Evolutionary conservation across 2,888 invertebrate genomes (phyloP).

Genomic region (Chloroclysta siterata): DNA sequence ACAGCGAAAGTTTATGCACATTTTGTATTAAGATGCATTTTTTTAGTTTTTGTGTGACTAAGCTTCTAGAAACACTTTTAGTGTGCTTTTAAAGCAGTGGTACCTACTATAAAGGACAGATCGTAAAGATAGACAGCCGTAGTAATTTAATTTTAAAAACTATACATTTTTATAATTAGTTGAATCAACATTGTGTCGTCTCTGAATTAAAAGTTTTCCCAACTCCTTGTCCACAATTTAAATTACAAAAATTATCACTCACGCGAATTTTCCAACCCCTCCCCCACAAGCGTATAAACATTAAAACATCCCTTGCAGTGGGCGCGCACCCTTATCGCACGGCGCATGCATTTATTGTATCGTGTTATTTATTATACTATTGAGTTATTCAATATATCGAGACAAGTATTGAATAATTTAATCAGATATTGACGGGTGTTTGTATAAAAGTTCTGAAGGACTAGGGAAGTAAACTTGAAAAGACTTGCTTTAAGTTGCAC

Average conservation of each 20-base stretch:
- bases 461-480: neutral
- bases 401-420: slow-evolving; percentile 19
- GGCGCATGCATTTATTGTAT: slow-evolving; percentile 42
- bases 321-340: slow-evolving; percentile 50
- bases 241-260: slow-evolving; percentile 29
- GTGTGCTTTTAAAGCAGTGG: too few species aligned
- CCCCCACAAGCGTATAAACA: slow-evolving; percentile 53
- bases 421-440: slow-evolving; percentile 5
- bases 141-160: too few species aligned
- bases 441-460: neutral
- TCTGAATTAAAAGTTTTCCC: neutral
- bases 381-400: slow-evolving; percentile 31
- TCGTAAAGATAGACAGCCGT: too few species aligned
- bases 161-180: too few species aligned
- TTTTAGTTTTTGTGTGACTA: too few species aligned
- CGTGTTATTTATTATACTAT: neutral
- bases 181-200: too few species aligned
- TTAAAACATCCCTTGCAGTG: slow-evolving; percentile 51
- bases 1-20: slow-evolving; percentile 16
- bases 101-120: too few species aligned
- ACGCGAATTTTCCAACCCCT: slow-evolving; percentile 36
- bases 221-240: slow-evolving; percentile 23
- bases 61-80: too few species aligned
- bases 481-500: neutral
- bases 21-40: neutral